Evolutionary conservation across 2,888 invertebrate species (phyloP).

Genomic region (Lepidocyrtoides sp.): DNA sequence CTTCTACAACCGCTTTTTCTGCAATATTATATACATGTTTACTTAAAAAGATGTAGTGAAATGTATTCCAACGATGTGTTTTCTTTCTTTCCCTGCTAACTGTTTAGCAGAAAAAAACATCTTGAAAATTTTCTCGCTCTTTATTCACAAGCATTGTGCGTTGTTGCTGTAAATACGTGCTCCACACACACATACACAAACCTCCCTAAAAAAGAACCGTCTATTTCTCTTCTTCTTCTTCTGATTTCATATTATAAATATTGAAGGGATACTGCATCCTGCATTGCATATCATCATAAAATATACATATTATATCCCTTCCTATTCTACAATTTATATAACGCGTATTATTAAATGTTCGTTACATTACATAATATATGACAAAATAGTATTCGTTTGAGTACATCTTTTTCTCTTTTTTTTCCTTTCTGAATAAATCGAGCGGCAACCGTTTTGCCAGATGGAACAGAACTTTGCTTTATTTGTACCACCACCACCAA

Average conservation of each 20-base stretch:
- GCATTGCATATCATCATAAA: too few relatives aligned
- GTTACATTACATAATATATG: slow-evolving; percentile 17
- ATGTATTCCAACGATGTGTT: not conserved
- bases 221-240: not conserved
- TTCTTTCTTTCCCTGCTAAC: not conserved
- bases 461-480: slow-evolving; percentile 27
- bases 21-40: slow-evolving; percentile 13
- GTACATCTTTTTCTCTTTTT: not conserved
- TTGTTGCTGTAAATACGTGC: not conserved
- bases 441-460: slow-evolving; percentile 41
- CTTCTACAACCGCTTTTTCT: slow-evolving; percentile 7
- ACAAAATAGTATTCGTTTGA: not conserved
- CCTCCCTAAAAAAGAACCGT: not conserved
- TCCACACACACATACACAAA: not conserved
- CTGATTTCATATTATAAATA: slow-evolving; percentile 17
- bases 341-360: slow-evolving; percentile 19
- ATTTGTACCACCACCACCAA: not conserved
- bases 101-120: not conserved
- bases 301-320: too few relatives aligned
- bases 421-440: too few relatives aligned
- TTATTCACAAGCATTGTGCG: not conserved
- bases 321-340: not conserved
- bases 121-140: not conserved
- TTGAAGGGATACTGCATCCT: not conserved
- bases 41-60: not conserved